A percentile compares a stretch with the other conserved stretches of the same genome.
These are phyloP conservation scores for Dendrocincla fuliginosa DNA, from an alignment of 2,797 vertebrate species.

Conservation along the genomic window DNA sequence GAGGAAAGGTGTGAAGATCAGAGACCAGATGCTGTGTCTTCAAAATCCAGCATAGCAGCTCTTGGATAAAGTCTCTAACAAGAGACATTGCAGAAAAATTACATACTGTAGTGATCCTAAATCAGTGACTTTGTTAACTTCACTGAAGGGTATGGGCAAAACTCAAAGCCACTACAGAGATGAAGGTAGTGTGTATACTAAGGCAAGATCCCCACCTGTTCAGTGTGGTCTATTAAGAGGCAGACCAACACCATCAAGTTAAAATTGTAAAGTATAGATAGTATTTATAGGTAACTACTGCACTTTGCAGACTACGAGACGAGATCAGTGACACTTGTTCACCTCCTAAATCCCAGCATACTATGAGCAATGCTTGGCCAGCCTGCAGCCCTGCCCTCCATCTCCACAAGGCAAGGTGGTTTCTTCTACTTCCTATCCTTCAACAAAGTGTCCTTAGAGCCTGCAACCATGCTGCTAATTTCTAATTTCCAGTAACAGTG, in stretches of 20 bases:
- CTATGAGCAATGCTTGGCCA: neutral
- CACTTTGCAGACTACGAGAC: neutral
- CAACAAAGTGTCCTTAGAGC: neutral
- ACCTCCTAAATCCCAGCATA: neutral
- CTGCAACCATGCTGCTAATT: neutral
- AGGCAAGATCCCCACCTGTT: neutral
- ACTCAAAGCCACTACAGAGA: neutral
- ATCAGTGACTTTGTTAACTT: neutral
- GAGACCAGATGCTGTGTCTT: neutral
- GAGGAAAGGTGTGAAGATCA: neutral
- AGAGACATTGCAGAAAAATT: neutral
- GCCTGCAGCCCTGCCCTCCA: neutral
- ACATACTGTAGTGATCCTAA: neutral
- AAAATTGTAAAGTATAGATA: neutral
- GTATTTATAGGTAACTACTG: neutral
- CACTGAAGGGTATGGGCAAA: neutral
- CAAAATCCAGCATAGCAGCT: neutral
- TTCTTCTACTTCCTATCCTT: neutral
- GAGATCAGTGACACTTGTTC: neutral
- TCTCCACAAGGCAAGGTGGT: neutral
- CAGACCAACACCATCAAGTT: neutral
- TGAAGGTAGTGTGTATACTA: neutral
- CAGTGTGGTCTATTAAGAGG: neutral
- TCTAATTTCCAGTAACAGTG: neutral
- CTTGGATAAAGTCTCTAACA: neutral